Base-by-base conservation (phyloP, 1,140 invertebrate species). In the Lepeophtheirus salmonis region DNA sequence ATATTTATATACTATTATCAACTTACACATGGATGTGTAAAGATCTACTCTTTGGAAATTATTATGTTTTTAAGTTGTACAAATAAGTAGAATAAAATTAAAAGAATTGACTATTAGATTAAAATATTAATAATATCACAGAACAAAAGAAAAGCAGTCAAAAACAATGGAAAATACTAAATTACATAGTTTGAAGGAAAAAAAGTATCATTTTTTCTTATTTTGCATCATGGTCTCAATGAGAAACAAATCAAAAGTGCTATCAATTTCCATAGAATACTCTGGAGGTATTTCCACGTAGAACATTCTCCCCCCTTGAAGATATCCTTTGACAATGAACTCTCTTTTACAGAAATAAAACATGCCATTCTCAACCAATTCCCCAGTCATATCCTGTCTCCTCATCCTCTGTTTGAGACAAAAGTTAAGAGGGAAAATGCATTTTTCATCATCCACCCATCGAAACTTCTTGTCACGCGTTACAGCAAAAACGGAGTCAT, bases 281-380 rank as follows among this genome's bases (percentile, higher is more conserved):
- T 50, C 26, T 14, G 55, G 22, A 1, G 21, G 20, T n/a, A 57
- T 18, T 41, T 57, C 55, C 4, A 57, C 55, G 26, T 30, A 57
- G 26, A 17, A 57, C 26, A 23, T 24, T 41, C 30, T 41, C n/a
- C 76, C 68, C 64, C 78, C 81, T 74, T 86, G 83, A 62, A 85
- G 75, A 26, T 73, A 60, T 57, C 78, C 78, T 49, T 71, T 64
- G 6, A 10, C 30, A 24, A 73, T 65, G 48, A 84, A 66, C 25
- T 71, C 63, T 50, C 70, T 71, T 50, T 68, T 72, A 10, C 75
- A 65, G 64, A 84, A 77, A 70, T 86, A 86, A 74, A 86, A 85
- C 76, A 83, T 83, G 64, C 83, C 83, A 67, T 80, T 82, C 74
- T 86, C 83, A 2, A 83, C 68, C 50, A 82, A 71, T 68, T 85